Conservation (phyloP, 2,797 vertebrate species). For the Sardinella longiceps region DNA sequence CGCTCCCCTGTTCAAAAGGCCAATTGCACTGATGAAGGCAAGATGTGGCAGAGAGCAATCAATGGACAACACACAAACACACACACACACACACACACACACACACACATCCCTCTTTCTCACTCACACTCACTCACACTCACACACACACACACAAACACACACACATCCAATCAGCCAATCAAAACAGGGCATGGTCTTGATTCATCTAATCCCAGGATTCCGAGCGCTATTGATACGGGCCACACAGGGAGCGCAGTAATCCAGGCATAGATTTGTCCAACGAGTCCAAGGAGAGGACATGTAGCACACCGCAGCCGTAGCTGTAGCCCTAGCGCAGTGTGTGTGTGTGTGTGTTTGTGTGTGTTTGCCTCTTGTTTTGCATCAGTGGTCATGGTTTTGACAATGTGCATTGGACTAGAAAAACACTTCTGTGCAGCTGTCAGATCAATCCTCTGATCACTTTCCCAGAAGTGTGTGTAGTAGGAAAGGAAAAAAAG, state of each 20-base stretch:
- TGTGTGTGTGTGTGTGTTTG: no score
- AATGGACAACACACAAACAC: constrained; percentile 30
- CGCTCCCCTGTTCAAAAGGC: constrained; percentile 31
- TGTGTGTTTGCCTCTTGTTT: background rate
- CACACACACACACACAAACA: background rate
- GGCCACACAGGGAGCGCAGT: constrained; percentile 15
- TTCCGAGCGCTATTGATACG: constrained; percentile 14
- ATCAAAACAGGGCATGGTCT: constrained; percentile 22
- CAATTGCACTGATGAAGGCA: constrained; percentile 29
- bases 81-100: constrained; percentile 5
- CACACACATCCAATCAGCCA: constrained; percentile 3
- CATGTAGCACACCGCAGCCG: background rate
- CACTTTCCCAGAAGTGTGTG: background rate
- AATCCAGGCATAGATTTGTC: constrained; percentile 18
- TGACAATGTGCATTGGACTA: background rate
- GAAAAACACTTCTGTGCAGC: background rate
- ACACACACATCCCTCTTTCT: no score
- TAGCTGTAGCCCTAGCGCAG: no score
- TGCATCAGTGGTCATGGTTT: constrained; percentile 13
- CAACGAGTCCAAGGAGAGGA: background rate
- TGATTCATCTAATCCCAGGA: constrained; percentile 34
- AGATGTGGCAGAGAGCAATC: constrained; percentile 36
- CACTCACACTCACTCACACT: constrained; percentile 8
- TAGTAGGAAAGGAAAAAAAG: background rate
- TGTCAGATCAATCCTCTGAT: background rate